phyloP scores from a whole-genome alignment of 1,140 invertebrate species.

The Chrysoperla carnea region DNA sequence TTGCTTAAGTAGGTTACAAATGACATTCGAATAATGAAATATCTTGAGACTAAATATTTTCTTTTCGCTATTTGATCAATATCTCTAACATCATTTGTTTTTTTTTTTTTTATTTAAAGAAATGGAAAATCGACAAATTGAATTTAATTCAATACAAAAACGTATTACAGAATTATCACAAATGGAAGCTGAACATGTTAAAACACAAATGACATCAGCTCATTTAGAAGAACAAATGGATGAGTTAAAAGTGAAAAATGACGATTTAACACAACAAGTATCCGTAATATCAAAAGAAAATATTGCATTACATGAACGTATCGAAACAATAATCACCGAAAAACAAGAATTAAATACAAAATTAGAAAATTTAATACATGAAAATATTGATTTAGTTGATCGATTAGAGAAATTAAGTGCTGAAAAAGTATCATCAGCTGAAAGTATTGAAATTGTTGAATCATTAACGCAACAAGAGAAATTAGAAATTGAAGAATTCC shows the following conservation, averaged over 20 bases:
- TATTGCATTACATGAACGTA: conserved; percentile 26
- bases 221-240: conserved; percentile 52
- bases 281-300: conserved; percentile 32
- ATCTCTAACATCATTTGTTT: too few species aligned
- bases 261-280: conserved; percentile 27
- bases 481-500: conserved; percentile 32
- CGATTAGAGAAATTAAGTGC: conserved; percentile 45
- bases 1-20: too few species aligned
- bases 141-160: conserved; percentile 14
- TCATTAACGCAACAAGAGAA: conserved; percentile 42
- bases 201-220: conserved; percentile 51
- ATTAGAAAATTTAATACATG: conserved; percentile 39
- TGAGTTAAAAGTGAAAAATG: conserved; percentile 25
- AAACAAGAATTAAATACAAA: conserved; percentile 34
- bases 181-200: conserved; percentile 22
- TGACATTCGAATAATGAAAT: too few species aligned
- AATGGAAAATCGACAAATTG: conserved; percentile 7
- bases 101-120: background rate
- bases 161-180: conserved; percentile 33
- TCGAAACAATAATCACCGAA: conserved; percentile 34
- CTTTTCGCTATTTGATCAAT: too few species aligned
- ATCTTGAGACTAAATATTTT: too few species aligned
- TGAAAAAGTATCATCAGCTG: conserved; percentile 43
- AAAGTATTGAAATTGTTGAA: conserved; percentile 50
- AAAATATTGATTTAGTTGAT: conserved; percentile 46